Evolutionary conservation across 1,140 invertebrate genomes (phyloP), one percentile per base, ranked within the genome.

Genomic region (Zaprionus nigranus): DNA sequence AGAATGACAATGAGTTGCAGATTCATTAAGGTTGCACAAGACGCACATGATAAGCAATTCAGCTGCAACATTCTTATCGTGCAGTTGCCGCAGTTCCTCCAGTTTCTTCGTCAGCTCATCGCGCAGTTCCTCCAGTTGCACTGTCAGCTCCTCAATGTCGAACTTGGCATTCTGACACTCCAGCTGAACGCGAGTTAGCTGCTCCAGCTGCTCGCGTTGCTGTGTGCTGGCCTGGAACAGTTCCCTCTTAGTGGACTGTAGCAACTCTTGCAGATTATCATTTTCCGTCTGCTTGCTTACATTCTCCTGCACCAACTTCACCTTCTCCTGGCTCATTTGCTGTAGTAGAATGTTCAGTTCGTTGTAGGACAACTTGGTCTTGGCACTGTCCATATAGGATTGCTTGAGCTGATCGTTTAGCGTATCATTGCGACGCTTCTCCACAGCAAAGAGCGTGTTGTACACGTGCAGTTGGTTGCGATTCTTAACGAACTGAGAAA

Each of bases 401-500:
- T 79, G 81, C 38, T 73, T 70, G 2, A 92, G 62, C 46, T 91
- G 85, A 53, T 81, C 75, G 28, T 76, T 91, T 0, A 92, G 40
- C 0, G 88, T 74, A 7, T 75, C 86, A 20, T 91, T 92, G 40
- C 75, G 82, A 43, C 92, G 90, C 46, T 91, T 85, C 38, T 92
- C 91, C 12, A 90, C 79, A 0, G 76, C 75, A 40, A 91, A 92
- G 0, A 92, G 73, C 0, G 81, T 79, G 30, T 81, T 92, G 58
- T 82, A 85, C 3, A 91, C 83, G 36, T 92, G 91, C 63, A 92
- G 56, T 24, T 92, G 91, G 38, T 85, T 92, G 28, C 90, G 90
- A 36, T 72, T 85, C 36, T 92, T 92, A 0, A 85, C 71, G 13
- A 80, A 65, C 91, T 92, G 13, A 2, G 3, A 62, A 13, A 36